Base-by-base conservation (phyloP, 2,113 vertebrate genomes). In the Dipodomys ordii region DNA sequence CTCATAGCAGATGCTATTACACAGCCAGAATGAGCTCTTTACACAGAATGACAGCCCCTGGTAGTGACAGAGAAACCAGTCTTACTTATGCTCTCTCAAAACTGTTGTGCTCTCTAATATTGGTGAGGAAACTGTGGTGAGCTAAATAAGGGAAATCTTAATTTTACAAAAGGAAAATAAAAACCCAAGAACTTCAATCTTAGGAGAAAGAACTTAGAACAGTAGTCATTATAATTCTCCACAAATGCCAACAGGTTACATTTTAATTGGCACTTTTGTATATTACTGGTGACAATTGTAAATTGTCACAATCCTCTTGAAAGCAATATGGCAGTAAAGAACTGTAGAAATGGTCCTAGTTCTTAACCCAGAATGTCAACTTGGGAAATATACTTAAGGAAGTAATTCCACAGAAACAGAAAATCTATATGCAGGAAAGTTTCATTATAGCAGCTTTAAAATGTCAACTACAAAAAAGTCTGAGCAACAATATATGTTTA, bases 321-420 rank as follows among this genome's bases (percentile, higher is more conserved):
- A 95, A 89, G 69, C 73, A 82, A 53, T 72, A 82, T 11, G 60
- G 57, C 27, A 78, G 87, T 6, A 53, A 77, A 93, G 16, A 71
- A 6, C 20, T 74, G 23, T 72, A 65, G 49, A 62, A n/a, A 46
- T 0, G 76, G 64, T 64, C 60, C 57, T 62, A 79, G 32, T 13
- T 60, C 39, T 81, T 76, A 83, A 74, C 73, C 82, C n/a, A 35
- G 27, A 94, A 79, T 78, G 35, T 92, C 35, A 88, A 95, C n/a
- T 25, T 3, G 9, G 39, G 53, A 88, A 92, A 83, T n/a, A 2
- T 71, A 39, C 57, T 60, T 79, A 71, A 87, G 81, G 18, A 89
- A 72, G 71, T 76, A 85, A 88, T 85, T 94, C 25, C 69, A n/a
- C 84, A 72, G 84, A 72, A 94, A n/a, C 25, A 83, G 90, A 88